Conservation (phyloP, 2,888 invertebrate genomes). For the Aethes cnicana region DNA sequence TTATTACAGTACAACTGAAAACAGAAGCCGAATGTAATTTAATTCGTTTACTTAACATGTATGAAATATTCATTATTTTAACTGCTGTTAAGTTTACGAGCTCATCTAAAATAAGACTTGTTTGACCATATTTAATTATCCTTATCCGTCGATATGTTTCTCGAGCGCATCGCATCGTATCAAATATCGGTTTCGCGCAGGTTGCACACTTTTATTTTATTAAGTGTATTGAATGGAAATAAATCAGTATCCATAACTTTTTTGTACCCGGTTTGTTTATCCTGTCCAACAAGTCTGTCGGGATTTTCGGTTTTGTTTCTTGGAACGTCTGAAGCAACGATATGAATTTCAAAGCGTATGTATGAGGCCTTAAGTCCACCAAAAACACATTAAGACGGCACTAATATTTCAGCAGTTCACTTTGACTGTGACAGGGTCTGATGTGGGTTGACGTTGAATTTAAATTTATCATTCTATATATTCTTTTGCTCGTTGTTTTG, state of each 20-base stretch:
- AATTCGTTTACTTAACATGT: too few relatives aligned
- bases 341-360: constrained; percentile 55
- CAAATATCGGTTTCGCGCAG: constrained; percentile 1
- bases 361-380: constrained; percentile 47
- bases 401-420: constrained; percentile 39
- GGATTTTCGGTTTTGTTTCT: constrained; percentile 32
- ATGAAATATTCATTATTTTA: background rate
- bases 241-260: constrained; percentile 8
- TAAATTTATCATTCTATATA: too few relatives aligned
- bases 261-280: background rate
- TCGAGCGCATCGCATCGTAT: background rate
- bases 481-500: constrained; percentile 39
- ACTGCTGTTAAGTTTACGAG: background rate
- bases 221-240: constrained; percentile 3
- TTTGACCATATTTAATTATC: background rate
- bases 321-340: constrained; percentile 36
- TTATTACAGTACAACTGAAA: too few relatives aligned
- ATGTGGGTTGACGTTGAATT: constrained; percentile 63
- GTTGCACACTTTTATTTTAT: background rate
- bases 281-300: background rate
- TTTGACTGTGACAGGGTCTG: constrained; percentile 51
- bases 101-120: background rate
- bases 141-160: background rate
- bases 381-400: constrained; percentile 42
- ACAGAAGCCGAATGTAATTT: too few relatives aligned